Conservation (phyloP, 2,113 vertebrate genomes). For the Pholis gunnellus region DNA sequence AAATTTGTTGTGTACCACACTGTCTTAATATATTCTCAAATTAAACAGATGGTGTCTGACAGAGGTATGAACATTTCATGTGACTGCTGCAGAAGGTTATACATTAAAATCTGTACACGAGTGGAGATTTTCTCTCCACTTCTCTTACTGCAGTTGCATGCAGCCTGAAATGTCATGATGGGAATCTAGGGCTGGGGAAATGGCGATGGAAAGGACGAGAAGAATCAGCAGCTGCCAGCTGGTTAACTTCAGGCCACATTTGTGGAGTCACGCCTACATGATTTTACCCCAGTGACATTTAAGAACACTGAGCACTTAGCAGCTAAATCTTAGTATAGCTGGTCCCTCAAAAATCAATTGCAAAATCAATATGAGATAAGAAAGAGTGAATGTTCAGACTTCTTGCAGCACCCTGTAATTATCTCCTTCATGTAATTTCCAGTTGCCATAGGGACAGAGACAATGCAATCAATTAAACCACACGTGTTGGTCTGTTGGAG, state of each 20-base stretch:
- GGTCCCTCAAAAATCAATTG: constrained; percentile 11
- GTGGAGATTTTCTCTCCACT: constrained; percentile 11
- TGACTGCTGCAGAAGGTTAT: not conserved
- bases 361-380: not conserved
- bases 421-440: constrained; percentile 50
- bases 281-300: not conserved
- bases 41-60: constrained; percentile 21
- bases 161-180: constrained; percentile 42
- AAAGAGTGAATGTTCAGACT: constrained; percentile 31
- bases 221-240: constrained; percentile 64
- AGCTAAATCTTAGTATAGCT: not conserved
- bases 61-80: constrained; percentile 9
- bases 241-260: constrained; percentile 58
- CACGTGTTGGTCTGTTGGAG: constrained; percentile 1
- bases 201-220: constrained; percentile 26
- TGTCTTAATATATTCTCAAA: not conserved
- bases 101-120: constrained; percentile 17
- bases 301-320: constrained; percentile 4
- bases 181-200: constrained; percentile 24
- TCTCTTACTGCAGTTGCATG: constrained; percentile 27
- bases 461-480: constrained; percentile 57
- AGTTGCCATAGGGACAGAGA: constrained; percentile 73
- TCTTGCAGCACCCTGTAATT: constrained; percentile 51
- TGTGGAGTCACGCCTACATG: constrained; percentile 47
- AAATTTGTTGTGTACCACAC: not conserved